Percentiles rank a stretch among this genome's conserved stretches.
Evolutionary conservation across 2,113 vertebrate species (phyloP).

Genomic region (Crocuta crocuta): DNA sequence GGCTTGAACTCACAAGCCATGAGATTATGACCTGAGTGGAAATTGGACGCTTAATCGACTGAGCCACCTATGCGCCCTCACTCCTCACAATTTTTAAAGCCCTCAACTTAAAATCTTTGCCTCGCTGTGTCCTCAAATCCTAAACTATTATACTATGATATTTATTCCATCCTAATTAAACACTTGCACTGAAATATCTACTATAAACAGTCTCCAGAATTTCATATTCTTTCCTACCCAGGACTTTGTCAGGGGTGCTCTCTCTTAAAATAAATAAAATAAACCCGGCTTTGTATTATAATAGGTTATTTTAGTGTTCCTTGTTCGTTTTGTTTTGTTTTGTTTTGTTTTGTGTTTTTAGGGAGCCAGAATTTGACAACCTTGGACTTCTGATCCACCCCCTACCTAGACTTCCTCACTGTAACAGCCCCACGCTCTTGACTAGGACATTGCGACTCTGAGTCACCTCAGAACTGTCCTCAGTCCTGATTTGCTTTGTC

Average conservation of each 20-base stretch:
- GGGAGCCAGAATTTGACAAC: background rate
- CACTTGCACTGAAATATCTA: background rate
- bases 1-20: too few species aligned
- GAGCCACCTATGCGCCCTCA: background rate
- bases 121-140: background rate
- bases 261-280: background rate
- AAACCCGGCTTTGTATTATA: background rate
- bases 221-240: background rate
- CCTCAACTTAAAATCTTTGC: background rate
- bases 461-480: background rate
- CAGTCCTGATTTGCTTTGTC: background rate
- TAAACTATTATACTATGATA: background rate
- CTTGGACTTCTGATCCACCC: background rate
- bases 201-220: background rate
- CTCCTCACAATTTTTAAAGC: background rate
- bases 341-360: background rate
- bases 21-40: too few species aligned
- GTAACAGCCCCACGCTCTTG: background rate
- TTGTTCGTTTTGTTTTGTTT: background rate
- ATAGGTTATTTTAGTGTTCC: background rate
- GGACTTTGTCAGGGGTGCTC: background rate
- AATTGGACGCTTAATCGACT: too few species aligned
- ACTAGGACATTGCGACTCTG: background rate
- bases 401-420: background rate
- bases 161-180: background rate